Conservation (phyloP, 2,797 vertebrate genomes). For the Gephyroberyx darwinii region DNA sequence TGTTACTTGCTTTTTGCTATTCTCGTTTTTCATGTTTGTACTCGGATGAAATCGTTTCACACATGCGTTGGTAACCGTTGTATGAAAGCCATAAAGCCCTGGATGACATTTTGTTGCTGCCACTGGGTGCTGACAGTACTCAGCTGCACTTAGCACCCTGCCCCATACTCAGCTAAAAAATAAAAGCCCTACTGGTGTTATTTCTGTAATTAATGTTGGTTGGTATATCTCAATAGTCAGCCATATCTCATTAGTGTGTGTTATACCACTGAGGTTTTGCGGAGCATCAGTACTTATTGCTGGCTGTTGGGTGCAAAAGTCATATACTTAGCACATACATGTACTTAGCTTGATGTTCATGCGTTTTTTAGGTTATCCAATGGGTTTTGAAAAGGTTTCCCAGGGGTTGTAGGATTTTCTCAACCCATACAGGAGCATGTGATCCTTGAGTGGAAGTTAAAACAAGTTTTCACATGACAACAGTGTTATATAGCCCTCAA, state of each 20-base stretch:
- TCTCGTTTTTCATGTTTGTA: no score
- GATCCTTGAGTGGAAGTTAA: no score
- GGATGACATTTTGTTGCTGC: conserved; percentile 35
- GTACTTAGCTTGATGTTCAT: no score
- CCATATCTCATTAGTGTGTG: conserved; percentile 7
- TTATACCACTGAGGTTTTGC: background rate
- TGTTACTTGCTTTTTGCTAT: background rate
- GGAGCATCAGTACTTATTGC: conserved; percentile 22
- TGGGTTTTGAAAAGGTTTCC: no score
- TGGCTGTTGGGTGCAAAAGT: no score
- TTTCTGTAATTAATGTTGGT: background rate
- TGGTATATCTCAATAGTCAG: conserved; percentile 1
- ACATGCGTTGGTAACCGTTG: background rate
- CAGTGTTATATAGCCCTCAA: conserved; percentile 30
- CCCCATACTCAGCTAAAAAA: conserved; percentile 15
- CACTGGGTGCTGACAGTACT: background rate
- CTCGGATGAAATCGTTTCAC: no score
- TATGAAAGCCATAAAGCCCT: conserved; percentile 15
- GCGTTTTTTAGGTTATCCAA: no score
- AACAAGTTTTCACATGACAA: no score
- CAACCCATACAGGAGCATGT: no score
- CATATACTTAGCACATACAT: no score
- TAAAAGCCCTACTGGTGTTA: background rate
- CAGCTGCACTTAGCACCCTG: no score
- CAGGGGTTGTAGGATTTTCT: no score